These are phyloP conservation scores for Planiliza haematocheilus DNA, from an alignment of 2,113 vertebrate genomes.

Conservation along the genomic window DNA sequence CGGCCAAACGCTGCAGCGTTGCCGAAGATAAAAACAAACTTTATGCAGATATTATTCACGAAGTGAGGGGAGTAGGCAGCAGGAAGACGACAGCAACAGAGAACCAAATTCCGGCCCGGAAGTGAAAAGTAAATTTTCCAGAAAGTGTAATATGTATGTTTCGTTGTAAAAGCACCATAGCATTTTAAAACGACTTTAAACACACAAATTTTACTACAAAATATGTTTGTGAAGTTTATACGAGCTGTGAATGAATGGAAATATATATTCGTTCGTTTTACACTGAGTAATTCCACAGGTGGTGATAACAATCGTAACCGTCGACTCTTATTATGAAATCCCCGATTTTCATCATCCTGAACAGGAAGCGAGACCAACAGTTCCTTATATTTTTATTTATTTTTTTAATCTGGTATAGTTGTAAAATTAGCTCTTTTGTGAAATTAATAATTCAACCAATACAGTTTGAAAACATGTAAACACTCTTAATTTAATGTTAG, in stretches of 20 bases:
- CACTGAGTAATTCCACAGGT: neutral
- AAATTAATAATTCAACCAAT: neutral
- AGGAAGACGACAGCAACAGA: conserved; percentile 63
- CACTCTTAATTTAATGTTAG: neutral
- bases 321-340: conserved; percentile 57
- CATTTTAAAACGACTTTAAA: rapidly evolving
- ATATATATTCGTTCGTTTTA: neutral
- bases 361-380: conserved; percentile 20
- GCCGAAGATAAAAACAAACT: conserved; percentile 32
- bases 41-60: conserved; percentile 26
- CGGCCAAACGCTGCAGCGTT: conserved; percentile 6
- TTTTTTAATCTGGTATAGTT: too few relatives aligned
- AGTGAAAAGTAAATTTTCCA: conserved; percentile 41
- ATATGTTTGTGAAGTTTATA: neutral
- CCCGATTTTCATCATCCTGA: rapidly evolving
- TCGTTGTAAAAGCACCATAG: conserved; percentile 42
- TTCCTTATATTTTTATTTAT: neutral
- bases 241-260: rapidly evolving
- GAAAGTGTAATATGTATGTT: conserved; percentile 21
- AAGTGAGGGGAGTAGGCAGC: conserved; percentile 17
- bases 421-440: too few relatives aligned
- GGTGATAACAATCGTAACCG: rapidly evolving
- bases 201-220: rapidly evolving
- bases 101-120: conserved; percentile 62
- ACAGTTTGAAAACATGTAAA: neutral